Evolutionary conservation across 2,888 invertebrate species (phyloP), one percentile per base, ranked within the genome.

Genomic region (Caprella mutica): DNA sequence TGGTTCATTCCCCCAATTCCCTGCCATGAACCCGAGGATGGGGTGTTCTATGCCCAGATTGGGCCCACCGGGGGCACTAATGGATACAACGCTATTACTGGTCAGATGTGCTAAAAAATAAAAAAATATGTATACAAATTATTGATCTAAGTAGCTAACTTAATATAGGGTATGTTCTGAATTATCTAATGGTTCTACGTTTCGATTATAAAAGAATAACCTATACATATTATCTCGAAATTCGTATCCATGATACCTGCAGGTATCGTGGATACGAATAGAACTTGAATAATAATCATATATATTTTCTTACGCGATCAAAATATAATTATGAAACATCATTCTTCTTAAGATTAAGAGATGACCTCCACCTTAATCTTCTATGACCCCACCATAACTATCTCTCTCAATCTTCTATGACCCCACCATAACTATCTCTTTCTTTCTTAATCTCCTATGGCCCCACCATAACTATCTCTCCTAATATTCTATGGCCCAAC

Each of bases 1-100:
- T 92, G 92, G 92, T 82, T 82, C 57, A 89, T 92, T 69, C 92
- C 92, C 5, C 81, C 87, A 14, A 88, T 92, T 67, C 82, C 86
- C 71, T 92, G 92, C 72, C 70, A 86, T 70, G 90, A 91, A 72
- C 91, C 91, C 0, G 86, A 87, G 40, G 90, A 92, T 71, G 87
- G 89, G 14, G 87, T 90, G 3, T 86, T 88, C 73, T 90, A 89
- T 73, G 90, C 90, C 1, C 91, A 92, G 74, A 85, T 91, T 83
- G 91, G 91, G 5, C 91, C 91, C 19, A 89, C 90, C 4, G 92
- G 91, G 2, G 90, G 90, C 26, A 85, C 86, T 71, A 82, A 83
- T 68, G 91, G 92, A 24, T 92, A 91, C 73, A 80, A 86, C 12
- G 88, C 91, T 2, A 91, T 73, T n/a, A 74, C 74, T 54, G 73